Evolutionary conservation across 1,140 invertebrate species (phyloP), one percentile per base, ranked within the genome.

Genomic region (Drosophila nebulosa): DNA sequence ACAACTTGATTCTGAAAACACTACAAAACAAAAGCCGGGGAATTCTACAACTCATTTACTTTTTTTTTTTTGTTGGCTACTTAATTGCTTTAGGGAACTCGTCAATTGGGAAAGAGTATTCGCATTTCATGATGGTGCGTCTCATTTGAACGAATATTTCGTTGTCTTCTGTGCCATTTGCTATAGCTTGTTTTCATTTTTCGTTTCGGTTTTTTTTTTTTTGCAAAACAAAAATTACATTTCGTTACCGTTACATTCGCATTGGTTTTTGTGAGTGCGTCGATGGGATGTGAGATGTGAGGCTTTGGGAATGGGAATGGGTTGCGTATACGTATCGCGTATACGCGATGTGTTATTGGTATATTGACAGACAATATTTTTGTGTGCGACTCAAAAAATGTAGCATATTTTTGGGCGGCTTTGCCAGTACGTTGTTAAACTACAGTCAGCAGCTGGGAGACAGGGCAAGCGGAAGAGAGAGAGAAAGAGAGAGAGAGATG

Each of bases 301-400:
- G 57, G 36, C 35, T 39, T 26, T 7, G 10, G 10, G 30, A 42
- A 51, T 22, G 63, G 42, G 12, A 3, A 3, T 32, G 30, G 4
- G 51, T 12, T 30, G 32, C n/a, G 36, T 22, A 63, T 67, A 56
- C 39, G 62, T 42, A 73, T 73, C 39, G 39, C 39, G 18, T 46
- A 46, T 73, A 64, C 57, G 53, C 50, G 42, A 55, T 67, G 56
- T 53, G 59, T 51, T 63, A 69, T 51, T 63, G 36, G 64, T 60
- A 75, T 69, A 69, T 84, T 58, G 80, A 73, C 76, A 86, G 83
- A 86, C 83, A 86, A 86, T 86, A 86, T 86, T 86, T 86, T 88
- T 78, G 64, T 75, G 78, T 75, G 78, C 61, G 52, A 81, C 74
- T 81, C 70, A 51, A 74, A 58, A 69, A 75, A 59, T 74, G 78